Conservation (phyloP, 2,797 vertebrate species). For the Pangasius krempfi region DNA sequence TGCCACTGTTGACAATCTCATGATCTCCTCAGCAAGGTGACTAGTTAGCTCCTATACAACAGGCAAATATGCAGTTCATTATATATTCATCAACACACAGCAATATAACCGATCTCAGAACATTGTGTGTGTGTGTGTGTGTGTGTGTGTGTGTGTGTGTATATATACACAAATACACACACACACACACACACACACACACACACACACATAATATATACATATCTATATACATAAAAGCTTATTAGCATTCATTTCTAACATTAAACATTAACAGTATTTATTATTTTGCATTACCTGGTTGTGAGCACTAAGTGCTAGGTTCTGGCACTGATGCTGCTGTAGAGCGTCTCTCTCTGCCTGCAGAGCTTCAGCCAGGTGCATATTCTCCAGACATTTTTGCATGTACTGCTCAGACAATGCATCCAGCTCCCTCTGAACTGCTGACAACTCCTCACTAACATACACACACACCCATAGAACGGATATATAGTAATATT, state of each 20-base stretch:
- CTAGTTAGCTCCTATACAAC: slow-evolving; percentile 69
- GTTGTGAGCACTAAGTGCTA: slow-evolving; percentile 71
- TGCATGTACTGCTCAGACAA: slow-evolving; percentile 75
- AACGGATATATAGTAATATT: background rate
- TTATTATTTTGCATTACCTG: slow-evolving; percentile 63
- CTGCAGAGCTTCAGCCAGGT: slow-evolving; percentile 73
- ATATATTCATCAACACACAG: background rate
- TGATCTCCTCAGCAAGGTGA: slow-evolving; percentile 71
- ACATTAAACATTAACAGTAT: background rate
- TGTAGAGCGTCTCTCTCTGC: slow-evolving; percentile 72
- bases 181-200: too few species aligned
- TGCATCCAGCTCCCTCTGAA: slow-evolving; percentile 71
- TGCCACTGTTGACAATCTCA: slow-evolving; percentile 65
- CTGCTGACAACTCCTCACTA: slow-evolving; percentile 74
- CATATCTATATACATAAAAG: background rate
- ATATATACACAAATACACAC: too few species aligned
- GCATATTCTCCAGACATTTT: slow-evolving; percentile 74
- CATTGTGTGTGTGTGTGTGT: too few species aligned
- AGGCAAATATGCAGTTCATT: background rate
- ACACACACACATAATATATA: too few species aligned
- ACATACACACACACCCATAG: background rate
- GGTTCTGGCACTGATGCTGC: slow-evolving; percentile 75
- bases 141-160: too few species aligned
- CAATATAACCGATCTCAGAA: background rate
- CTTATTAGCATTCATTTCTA: background rate